Conservation (phyloP, 2,113 vertebrate species). For the Rhinogobius similis region DNA sequence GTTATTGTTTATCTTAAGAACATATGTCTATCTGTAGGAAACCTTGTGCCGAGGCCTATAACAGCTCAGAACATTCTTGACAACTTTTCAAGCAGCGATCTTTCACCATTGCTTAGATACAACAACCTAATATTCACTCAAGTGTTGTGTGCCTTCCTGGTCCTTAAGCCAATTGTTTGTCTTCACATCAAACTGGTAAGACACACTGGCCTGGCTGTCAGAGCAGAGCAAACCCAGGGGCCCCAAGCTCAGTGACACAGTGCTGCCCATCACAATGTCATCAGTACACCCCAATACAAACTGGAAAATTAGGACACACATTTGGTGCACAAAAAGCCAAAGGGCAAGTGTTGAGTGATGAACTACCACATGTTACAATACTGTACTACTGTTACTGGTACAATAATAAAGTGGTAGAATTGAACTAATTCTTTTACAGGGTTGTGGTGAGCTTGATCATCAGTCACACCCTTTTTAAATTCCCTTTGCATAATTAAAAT, state of each 20-base stretch:
- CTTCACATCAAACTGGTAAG: constrained; percentile 52
- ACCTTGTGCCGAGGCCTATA: constrained; percentile 12
- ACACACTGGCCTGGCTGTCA: constrained; percentile 50
- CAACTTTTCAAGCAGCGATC: constrained; percentile 33
- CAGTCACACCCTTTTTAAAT: constrained; percentile 27
- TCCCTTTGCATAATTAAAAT: constrained; percentile 27
- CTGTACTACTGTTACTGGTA: neutral
- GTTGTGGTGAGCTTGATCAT: neutral
- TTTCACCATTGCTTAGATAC: constrained; percentile 35
- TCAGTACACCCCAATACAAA: constrained; percentile 22
- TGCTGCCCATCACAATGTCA: constrained; percentile 14
- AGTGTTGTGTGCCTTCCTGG: constrained; percentile 44
- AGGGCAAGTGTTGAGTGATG: constrained; percentile 21
- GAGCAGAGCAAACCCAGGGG: constrained; percentile 40
- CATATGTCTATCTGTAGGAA: too few species aligned
- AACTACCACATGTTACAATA: neutral
- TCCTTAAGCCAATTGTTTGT: constrained; percentile 64
- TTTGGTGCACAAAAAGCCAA: constrained; percentile 15
- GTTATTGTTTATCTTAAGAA: too few species aligned
- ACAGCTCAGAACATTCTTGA: neutral
- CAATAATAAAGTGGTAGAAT: neutral
- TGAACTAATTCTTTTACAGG: neutral
- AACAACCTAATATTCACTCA: constrained; percentile 19
- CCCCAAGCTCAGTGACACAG: constrained; percentile 16
- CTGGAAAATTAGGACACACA: constrained; percentile 25